Evolutionary conservation across 2,888 invertebrate genomes (phyloP).

Genomic region (Iselma pallidipennis): DNA sequence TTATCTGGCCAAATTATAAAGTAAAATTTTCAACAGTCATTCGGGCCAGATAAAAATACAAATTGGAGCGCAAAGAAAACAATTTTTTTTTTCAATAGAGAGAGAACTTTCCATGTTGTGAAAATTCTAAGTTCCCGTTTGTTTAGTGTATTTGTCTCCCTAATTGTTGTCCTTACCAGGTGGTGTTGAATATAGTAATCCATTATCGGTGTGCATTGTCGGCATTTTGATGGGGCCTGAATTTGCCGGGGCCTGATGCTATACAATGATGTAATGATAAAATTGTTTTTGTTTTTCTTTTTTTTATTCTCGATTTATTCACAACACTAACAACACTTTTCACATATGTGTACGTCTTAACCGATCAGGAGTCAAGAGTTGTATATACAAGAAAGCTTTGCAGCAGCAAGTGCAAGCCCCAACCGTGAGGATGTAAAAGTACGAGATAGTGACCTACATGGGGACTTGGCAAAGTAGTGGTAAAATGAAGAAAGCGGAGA

Average conservation of each 20-base stretch:
- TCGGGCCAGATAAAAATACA: constrained; percentile 38
- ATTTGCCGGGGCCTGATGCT: constrained; percentile 35
- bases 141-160: not conserved
- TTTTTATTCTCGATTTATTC: constrained; percentile 1
- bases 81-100: constrained; percentile 9
- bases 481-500: constrained; percentile 57
- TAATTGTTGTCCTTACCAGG: constrained; percentile 44
- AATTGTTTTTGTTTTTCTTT: constrained; percentile 18
- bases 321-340: constrained; percentile 23
- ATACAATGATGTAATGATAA: constrained; percentile 49
- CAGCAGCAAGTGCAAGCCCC: constrained; percentile 48
- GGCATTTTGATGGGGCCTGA: constrained; percentile 29
- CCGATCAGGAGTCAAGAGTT: constrained; percentile 35
- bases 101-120: constrained; percentile 45
- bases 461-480: constrained; percentile 52
- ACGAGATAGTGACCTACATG: constrained; percentile 58
- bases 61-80: constrained; percentile 30
- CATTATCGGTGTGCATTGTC: constrained; percentile 53
- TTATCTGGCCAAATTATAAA: constrained; percentile 32
- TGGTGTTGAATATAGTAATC: constrained; percentile 53
- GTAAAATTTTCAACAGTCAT: constrained; percentile 33
- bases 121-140: constrained; percentile 41
- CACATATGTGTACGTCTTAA: constrained; percentile 40
- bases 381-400: constrained; percentile 32
- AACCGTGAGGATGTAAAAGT: constrained; percentile 54